A percentile compares a stretch with the other conserved stretches of the same genome.
Evolutionary conservation across 1,140 invertebrate species (phyloP).

Genomic region (Euura saliciscinereae): DNA sequence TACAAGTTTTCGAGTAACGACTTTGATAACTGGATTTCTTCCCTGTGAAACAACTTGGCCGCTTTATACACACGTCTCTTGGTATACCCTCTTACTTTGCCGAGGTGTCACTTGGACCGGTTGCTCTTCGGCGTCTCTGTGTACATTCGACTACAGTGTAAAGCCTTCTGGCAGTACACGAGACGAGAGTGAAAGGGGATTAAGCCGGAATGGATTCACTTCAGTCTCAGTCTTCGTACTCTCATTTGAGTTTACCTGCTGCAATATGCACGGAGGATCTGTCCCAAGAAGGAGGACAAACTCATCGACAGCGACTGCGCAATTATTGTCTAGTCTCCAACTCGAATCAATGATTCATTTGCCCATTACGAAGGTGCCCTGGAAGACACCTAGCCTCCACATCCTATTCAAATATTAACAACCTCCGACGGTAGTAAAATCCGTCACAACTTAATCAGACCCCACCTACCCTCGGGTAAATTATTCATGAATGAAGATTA

Average conservation of each 20-base stretch:
- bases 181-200: not conserved
- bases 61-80: not conserved
- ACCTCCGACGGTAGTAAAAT: not conserved
- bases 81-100: too few species aligned
- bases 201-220: not conserved
- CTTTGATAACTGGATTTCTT: slow-evolving; percentile 7
- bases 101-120: too few species aligned
- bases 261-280: slow-evolving; percentile 2
- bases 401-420: not conserved
- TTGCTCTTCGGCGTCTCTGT: too few species aligned
- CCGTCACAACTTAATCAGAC: not conserved
- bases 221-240: too few species aligned
- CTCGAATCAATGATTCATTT: not conserved
- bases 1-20: not conserved
- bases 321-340: slow-evolving; percentile 1
- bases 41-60: not conserved
- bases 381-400: not conserved
- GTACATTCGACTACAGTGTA: not conserved
- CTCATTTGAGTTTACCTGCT: not conserved
- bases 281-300: not conserved
- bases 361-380: not conserved
- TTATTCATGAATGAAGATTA: not conserved
- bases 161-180: not conserved
- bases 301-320: not conserved
- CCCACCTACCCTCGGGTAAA: not conserved